Evolutionary conservation across 2,113 vertebrate genomes (phyloP).

Genomic region (Elephantulus edwardii): DNA sequence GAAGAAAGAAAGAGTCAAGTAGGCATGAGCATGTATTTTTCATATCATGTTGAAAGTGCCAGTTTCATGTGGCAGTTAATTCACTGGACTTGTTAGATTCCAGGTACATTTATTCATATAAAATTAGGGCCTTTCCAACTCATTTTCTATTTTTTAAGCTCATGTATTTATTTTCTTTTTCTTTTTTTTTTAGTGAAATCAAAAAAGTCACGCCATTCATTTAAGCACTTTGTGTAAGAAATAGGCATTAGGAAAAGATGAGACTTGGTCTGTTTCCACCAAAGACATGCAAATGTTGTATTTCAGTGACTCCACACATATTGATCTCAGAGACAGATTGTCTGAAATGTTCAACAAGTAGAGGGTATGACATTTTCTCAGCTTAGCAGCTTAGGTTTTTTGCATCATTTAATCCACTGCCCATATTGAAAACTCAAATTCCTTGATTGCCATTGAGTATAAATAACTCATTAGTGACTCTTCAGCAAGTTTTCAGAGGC

Average conservation of each 20-base stretch:
- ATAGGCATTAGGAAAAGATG: not conserved
- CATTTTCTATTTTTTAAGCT: not conserved
- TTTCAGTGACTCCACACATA: not conserved
- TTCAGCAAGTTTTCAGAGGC: too few species aligned
- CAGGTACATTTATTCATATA: not conserved
- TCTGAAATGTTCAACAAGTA: not conserved
- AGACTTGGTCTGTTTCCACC: not conserved
- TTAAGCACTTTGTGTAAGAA: not conserved
- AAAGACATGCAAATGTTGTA: not conserved
- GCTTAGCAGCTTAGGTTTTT: not conserved
- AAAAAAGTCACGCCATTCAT: conserved; percentile 10
- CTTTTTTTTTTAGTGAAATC: not conserved
- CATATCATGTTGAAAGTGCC: not conserved
- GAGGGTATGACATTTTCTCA: conserved; percentile 10
- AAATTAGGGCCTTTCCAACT: not conserved
- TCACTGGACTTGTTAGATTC: conserved; percentile 14
- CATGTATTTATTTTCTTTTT: not conserved
- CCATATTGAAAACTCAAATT: too few species aligned
- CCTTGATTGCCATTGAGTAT: too few species aligned
- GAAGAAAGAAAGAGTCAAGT: conserved; percentile 9
- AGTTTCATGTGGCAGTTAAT: conserved; percentile 18
- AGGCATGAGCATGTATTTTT: not conserved
- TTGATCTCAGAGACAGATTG: not conserved
- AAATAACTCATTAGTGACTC: too few species aligned
- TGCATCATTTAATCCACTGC: not conserved